phyloP scores from a whole-genome alignment of 2,797 vertebrate species.

The Catostomus latipinnis region DNA sequence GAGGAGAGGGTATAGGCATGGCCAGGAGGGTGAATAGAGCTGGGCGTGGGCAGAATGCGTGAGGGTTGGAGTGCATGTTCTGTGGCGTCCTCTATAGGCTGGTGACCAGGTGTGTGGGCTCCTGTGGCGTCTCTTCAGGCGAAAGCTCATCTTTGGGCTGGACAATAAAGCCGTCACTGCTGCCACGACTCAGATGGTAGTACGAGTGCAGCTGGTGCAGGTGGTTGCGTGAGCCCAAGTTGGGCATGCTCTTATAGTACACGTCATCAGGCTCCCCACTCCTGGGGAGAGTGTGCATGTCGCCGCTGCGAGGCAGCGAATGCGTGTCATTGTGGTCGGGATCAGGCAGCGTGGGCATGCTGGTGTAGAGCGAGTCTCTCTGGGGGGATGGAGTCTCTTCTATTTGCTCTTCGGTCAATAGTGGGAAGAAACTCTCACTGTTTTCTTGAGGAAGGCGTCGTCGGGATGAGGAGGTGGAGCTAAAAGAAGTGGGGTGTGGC shows the following conservation, averaged over 20 bases:
- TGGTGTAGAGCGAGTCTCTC: constrained; percentile 96
- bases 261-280: constrained; percentile 87
- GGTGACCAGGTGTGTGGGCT: constrained; percentile 95
- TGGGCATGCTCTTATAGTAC: constrained; percentile 99
- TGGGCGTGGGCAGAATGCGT: background rate
- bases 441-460: constrained; percentile 93
- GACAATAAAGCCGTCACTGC: constrained; percentile 96
- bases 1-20: constrained; percentile 33
- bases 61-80: constrained; percentile 9
- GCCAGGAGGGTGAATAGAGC: constrained; percentile 19
- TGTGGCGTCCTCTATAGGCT: constrained; percentile 87
- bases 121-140: constrained; percentile 83
- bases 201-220: constrained; percentile 94
- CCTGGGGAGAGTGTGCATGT: constrained; percentile 52
- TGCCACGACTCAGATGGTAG: constrained; percentile 95
- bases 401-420: constrained; percentile 92
- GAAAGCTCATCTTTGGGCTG: constrained; percentile 90
- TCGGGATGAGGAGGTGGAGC: constrained; percentile 82
- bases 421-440: constrained; percentile 96
- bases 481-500: constrained; percentile 65
- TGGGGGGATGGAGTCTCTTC: constrained; percentile 85
- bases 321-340: constrained; percentile 69
- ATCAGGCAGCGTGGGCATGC: constrained; percentile 91
- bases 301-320: constrained; percentile 51
- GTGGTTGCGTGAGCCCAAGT: constrained; percentile 93